Evolutionary conservation across 2,888 invertebrate species (phyloP), one percentile per base, ranked within the genome.

Genomic region (Teleiodes luculella): DNA sequence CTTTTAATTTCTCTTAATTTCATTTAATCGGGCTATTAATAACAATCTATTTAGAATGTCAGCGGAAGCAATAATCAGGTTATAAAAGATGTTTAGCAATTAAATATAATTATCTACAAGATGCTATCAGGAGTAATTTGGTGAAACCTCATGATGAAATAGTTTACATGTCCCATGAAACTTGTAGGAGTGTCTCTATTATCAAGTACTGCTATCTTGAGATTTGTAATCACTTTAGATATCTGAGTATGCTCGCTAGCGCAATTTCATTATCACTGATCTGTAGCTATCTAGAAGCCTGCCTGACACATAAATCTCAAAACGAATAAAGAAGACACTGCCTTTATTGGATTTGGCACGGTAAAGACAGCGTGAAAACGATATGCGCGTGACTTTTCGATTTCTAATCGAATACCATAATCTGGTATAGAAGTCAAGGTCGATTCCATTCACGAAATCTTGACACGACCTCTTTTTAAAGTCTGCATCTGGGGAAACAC

Each of bases 291-390:
- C 54, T 54, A 55, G 57, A 58, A 50, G 51, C 30, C 16, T 36
- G 52, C 39, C 55, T 56, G 61, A 75, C 78, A 79, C 74, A 77
- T 72, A 76, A 71, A 78, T 80, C 79, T 76, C 68, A 71, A 76
- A 76, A 76, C 68, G 72, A 60, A 56, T 60, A 65, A 16, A 51
- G 68, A 65, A 69, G 68, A 61, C 39, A 24, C 75, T 67, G 70
- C 72, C 67, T 76, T 83, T 78, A 80, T 80, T 73, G 68, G 67
- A 79, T 82, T 76, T 67, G 69, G 70, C 70, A 75, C 74, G 74
- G 64, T 66, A 65, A 63, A 64, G 75, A 75, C 75, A 80, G 70
- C 74, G 79, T 80, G 68, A 72, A 65, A 70, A 65, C 62, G 65
- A 73, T 74, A 70, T 24, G 6, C 67, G 78, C 76, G 76, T 78